Evolutionary conservation across 2,797 vertebrate genomes (phyloP), one percentile per base, ranked within the genome.

Genomic region (Fistularia commersonii): DNA sequence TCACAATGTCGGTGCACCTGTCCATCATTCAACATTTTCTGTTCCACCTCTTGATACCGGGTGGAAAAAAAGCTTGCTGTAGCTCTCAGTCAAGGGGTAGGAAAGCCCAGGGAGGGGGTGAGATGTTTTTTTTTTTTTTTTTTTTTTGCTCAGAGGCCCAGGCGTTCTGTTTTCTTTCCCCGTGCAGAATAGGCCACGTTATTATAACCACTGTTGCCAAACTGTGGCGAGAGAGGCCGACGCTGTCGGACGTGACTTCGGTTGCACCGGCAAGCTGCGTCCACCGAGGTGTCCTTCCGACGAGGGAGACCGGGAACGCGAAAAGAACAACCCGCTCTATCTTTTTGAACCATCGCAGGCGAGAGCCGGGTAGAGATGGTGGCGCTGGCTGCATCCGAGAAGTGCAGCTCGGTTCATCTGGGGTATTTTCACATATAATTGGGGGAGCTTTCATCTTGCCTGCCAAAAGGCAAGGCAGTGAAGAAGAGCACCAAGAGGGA

Each of bases 361-460:
- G 72, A 78, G 79, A 71, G 49, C 66, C 42, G 51, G 81, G 80
- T 79, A 66, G 76, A 76, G 81, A 84, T 90, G 64, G 69, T 49
- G 69, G 69, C 71, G 78, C 66, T 46, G 53, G 69, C 73, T 77
- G 78, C 70, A 76, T 66, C 73, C 55, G 48, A 78, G 75, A 82
- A 77, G 69, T 79, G 79, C 53, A 43, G 74, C 73, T 81, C 82
- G 77, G 83, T 86, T 87, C 72, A 80, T 76, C 63, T 74, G 86
- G 85, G 89, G 87, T 90, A 88, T 93, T 92, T 91, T 89, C 89
- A 87, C 83, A 86, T 82, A 85, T 93, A 92, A 94, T 88, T 91
- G 90, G 89, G 69, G 69, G 81, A 87, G 84, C 91, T 95, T 95
- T 95, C 92, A 96, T 95, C 94, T 93, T 84, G 82, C 66, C 89